Percentiles rank a stretch among this genome's conserved stretches.
Conservation (phyloP, 2,888 invertebrate species). For the Protophormia terraenovae region DNA sequence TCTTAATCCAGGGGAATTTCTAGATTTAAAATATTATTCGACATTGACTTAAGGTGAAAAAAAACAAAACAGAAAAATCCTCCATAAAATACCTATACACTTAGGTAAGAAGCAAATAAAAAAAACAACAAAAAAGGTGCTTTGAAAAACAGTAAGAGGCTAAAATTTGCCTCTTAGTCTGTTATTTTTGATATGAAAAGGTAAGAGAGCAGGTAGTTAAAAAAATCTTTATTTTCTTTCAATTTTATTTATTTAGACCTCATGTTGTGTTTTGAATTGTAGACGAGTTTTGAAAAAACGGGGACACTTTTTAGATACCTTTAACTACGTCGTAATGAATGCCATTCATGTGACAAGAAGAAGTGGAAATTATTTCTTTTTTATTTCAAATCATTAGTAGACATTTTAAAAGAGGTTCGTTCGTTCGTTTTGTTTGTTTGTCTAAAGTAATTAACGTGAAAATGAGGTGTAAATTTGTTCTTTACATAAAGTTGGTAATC, state of each 20-base stretch:
- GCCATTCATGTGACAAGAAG: no score
- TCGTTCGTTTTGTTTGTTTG: slow-evolving; percentile 40
- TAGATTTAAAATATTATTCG: slow-evolving; percentile 4
- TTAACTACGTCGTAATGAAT: no score
- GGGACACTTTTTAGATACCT: slow-evolving; percentile 42
- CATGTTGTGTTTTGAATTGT: slow-evolving; percentile 61
- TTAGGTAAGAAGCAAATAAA: not conserved
- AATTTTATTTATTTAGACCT: slow-evolving; percentile 41
- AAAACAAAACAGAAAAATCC: not conserved
- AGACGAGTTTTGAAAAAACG: slow-evolving; percentile 52
- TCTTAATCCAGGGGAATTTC: slow-evolving; percentile 44
- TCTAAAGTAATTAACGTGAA: slow-evolving; percentile 53
- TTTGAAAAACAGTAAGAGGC: not conserved
- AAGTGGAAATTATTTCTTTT: not conserved
- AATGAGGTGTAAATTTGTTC: slow-evolving; percentile 60
- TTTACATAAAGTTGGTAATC: not conserved
- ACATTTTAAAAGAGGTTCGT: no score
- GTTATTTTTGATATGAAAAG: not conserved
- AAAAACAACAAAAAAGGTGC: not conserved
- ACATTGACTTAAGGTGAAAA: slow-evolving; percentile 12
- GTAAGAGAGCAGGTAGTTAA: slow-evolving; percentile 7
- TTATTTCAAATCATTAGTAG: not conserved
- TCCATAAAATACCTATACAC: slow-evolving; percentile 41
- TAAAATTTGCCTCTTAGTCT: not conserved
- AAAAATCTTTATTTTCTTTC: not conserved